These are phyloP conservation scores for Ophioderma brevispina DNA, from an alignment of 35 echinoderm and acorn worm genomes.

Conservation along the genomic window DNA sequence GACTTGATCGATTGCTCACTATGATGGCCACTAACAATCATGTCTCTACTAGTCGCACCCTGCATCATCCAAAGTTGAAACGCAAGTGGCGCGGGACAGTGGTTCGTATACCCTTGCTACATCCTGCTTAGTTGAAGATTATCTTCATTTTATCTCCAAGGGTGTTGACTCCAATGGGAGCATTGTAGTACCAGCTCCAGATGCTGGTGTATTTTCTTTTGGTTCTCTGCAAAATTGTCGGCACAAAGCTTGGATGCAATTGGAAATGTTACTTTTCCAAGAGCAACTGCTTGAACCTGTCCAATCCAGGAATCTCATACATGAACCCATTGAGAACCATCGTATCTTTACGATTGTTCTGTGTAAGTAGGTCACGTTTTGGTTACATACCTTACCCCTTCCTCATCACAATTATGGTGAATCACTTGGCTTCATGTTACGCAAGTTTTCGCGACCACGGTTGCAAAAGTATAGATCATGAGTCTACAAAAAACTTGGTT, in stretches of 20 bases:
- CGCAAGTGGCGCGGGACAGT: neutral
- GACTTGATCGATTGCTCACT: too few relatives aligned
- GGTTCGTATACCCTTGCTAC: neutral
- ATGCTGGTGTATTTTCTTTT: too few relatives aligned
- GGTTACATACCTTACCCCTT: neutral
- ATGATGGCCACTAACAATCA: neutral
- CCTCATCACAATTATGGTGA: neutral
- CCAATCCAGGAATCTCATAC: slow-evolving; percentile 10
- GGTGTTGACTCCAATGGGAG: neutral
- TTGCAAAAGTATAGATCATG: slow-evolving; percentile 10
- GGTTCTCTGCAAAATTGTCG: too few relatives aligned
- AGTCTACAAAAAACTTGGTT: slow-evolving; percentile 58
- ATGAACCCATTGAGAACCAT: slow-evolving; percentile 13
- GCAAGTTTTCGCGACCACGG: slow-evolving; percentile 8
- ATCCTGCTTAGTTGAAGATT: neutral
- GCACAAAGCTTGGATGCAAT: neutral
- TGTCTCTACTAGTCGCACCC: neutral
- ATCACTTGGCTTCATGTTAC: slow-evolving; percentile 1
- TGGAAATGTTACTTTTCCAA: neutral
- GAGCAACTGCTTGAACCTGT: slow-evolving; percentile 7
- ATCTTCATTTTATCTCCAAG: neutral
- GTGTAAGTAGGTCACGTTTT: slow-evolving; percentile 40
- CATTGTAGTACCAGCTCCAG: neutral
- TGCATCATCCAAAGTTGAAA: neutral
- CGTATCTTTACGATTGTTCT: slow-evolving; percentile 49